Evolutionary conservation across 2,113 vertebrate genomes (phyloP), one percentile per base, ranked within the genome.

Genomic region (Thymallus thymallus): DNA sequence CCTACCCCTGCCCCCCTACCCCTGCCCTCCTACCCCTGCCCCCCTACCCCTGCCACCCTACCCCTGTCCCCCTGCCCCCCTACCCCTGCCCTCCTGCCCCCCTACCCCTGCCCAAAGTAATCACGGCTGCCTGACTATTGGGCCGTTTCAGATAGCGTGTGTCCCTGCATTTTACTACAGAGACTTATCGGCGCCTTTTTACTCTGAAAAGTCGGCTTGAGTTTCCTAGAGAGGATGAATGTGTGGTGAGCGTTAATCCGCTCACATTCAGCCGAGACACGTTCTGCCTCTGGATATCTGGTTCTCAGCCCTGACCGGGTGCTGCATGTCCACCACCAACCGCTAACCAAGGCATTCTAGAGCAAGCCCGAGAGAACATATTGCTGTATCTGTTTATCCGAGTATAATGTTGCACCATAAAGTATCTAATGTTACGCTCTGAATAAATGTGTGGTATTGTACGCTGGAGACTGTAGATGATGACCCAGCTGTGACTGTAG

Each of bases 181-280:
- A 84, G 90, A 90, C 91, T 90, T 90, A 88, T 89, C 78, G 91
- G 86, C 88, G 90, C 90, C 89, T 83, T 86, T 91, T 91, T 79
- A 71, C 81, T 82, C 89, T 85, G 16, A 90, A 92, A 92, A 89
- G 88, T 85, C 85, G 76, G 88, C 90, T 90, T 88, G 77, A 82
- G 85, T 92, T 93, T 91, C 91, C 76, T 80, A 71, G 77, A 75
- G 76, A 74, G 30, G 86, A 84, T 74, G 76, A 75, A 85, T 85
- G 87, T 88, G 88, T 80, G 82, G 83, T 69, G 66, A 84, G 88
- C 84, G 87, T 82, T 92, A 93, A 92, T 92, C 90, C 88, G 84
- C 80, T 90, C 85, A 84, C 87, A 91, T 90, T 87, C 81, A 75
- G 79, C 58, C 72, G 73, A 87, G 89, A 91, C 88, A 92, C 90